Base-by-base conservation (phyloP, 2,888 invertebrate species). In the Nysson spinosus region DNA sequence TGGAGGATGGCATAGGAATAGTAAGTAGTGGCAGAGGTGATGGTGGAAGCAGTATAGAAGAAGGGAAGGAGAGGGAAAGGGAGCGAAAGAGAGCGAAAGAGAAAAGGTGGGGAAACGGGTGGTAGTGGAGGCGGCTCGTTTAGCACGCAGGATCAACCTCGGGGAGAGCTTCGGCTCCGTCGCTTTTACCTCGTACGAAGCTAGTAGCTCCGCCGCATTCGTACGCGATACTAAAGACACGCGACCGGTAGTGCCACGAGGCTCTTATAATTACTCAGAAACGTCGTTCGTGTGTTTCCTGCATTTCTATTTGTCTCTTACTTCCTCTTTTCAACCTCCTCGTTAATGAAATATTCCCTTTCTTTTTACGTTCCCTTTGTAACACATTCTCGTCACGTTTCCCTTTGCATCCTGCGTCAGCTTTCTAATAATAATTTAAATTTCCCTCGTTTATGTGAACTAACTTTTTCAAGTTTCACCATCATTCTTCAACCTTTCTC, bases 61-160 rank as follows among this genome's bases (percentile, higher is more conserved):
- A 11, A n/a, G 11, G 35, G 43, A 12, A 43, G 35, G 34, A 32
- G 28, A 19, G 11, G 11, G 39, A 17, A 24, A 4, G 11, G 26
- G 14, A 20, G 26, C 17, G 16, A 32, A 35, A 34, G 44, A 28
- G 39, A 5, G 24, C 20, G 17, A 26, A 40, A 17, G 34, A n/a
- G 24, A 17, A 19, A 43, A 22, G 26, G 54, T 26, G 54, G 54
- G 28, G 44, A 22, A 6, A 24, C 34, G 39, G 63, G 52, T 49
- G 64, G 60, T 28, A 46, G 74, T 68, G 75, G 76, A 74, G 80
- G 80, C 76, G 77, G 77, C 77, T 69, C 76, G 81, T 81, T 83
- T 79, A 83, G 77, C 83, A 83, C 85, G 83, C 83, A 83, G 85
- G 83, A 82, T 83, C 83, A 70, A 77, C 70, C 55, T 61, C 55